Evolutionary conservation across 2,113 vertebrate species (phyloP), one percentile per base, ranked within the genome.

Genomic region (Cryptomyrus ogoouensis): DNA sequence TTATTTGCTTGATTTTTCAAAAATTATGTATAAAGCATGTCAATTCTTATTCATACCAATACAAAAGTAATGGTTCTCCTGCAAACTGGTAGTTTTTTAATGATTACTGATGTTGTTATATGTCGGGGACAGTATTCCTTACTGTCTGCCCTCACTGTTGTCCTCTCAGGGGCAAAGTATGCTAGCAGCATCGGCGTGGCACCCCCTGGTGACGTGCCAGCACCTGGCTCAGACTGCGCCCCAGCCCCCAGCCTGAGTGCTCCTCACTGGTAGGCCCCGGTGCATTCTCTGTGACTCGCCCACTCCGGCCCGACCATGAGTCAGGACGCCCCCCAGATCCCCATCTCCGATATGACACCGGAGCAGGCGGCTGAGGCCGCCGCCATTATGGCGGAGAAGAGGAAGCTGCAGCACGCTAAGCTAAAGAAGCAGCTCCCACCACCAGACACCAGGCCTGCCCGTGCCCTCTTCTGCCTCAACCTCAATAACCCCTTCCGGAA

Each of bases 401-500:
- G 99, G 96, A 97, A 98, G 93, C 98, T 98, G 96, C 98, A 99
- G 96, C 99, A 99, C 21, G 97, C 98, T 95, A 99, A 99, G 96
- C 98, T 97, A 96, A 99, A 99, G 96, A 99, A 99, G 95, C 98
- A 99, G 96, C 97, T 97, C 93, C 97, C 97, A 84, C 97, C 97
- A 0, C 97, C 97, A 74, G 98, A 97, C 94, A 98, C 96, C 96
- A 95, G 98, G 94, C 98, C 98, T 58, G 97, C 98, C 91, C 96
- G 98, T 15, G 98, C 98, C 91, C 97, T 99, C 90, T 99, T 99
- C 96, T 99, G 98, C 94, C 97, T 99, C 94, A 98, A 97, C 89
- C 98, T 99, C 93, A 99, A 98, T 94, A 99, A 99, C 95, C 98
- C 98, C n/a, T 96, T 99, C 95, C 96, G 98, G 96, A 97, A 98